Evolutionary conservation across 92 coral and sea anemone species (phyloP).

Genomic region (Hydrozoanthus gracilis): DNA sequence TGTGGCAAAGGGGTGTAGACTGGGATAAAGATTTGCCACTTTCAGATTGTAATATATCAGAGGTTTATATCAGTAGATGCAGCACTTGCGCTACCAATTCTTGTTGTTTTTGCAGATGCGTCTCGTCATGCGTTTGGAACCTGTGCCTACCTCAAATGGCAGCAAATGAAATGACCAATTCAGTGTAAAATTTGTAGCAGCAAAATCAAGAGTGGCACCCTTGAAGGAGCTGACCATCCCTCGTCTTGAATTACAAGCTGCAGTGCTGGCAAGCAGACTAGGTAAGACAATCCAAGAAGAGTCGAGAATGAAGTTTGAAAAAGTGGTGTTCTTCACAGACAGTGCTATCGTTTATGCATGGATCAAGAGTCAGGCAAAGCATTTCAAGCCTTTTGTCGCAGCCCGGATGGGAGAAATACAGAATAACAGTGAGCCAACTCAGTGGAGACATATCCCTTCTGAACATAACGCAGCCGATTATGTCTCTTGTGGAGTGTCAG

Average conservation of each 20-base stretch:
- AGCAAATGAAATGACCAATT: background rate
- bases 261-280: conserved; percentile 52
- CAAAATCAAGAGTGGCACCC: conserved; percentile 8
- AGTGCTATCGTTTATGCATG: conserved; percentile 28
- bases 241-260: background rate
- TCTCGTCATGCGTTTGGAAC: conserved; percentile 2
- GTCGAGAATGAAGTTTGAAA: conserved; percentile 49
- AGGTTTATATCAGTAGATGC: background rate
- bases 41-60: background rate
- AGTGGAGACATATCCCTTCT: conserved; percentile 55
- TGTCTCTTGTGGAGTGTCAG: conserved; percentile 53
- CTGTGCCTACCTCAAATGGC: conserved; percentile 13
- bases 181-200: background rate
- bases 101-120: background rate
- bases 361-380: conserved; percentile 54
- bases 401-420: conserved; percentile 58
- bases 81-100: background rate
- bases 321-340: conserved; percentile 27
- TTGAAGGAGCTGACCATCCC: background rate
- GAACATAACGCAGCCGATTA: conserved; percentile 56
- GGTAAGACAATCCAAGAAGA: conserved; percentile 47
- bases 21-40: background rate
- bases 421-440: conserved; percentile 48
- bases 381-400: conserved; percentile 56
- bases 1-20: background rate